A percentile compares a stretch with the other conserved stretches of the same genome.
phyloP scores from a whole-genome alignment of 1,140 invertebrate genomes.

The Drosophila setifemur region DNA sequence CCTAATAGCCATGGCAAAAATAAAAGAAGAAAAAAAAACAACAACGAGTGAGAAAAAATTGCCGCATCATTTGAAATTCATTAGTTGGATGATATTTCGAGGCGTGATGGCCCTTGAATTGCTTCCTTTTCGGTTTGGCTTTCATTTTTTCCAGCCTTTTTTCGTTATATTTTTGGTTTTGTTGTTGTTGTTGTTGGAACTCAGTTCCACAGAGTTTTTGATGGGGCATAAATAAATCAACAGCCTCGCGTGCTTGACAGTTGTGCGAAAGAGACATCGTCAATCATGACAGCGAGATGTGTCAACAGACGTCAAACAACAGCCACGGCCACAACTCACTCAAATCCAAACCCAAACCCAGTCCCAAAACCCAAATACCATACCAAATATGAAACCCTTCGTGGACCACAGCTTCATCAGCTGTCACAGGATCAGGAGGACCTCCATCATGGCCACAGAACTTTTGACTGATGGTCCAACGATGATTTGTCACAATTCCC shows the following conservation, averaged over 20 bases:
- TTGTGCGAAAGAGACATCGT: constrained; percentile 55
- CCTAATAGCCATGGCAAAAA: constrained; percentile 54
- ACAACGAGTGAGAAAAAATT: constrained; percentile 43
- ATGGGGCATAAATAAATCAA: constrained; percentile 73
- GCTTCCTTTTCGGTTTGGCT: constrained; percentile 47
- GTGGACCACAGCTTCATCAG: constrained; percentile 61
- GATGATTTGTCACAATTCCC: constrained; percentile 65
- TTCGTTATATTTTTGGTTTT: background rate
- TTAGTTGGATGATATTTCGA: constrained; percentile 41
- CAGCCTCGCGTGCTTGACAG: constrained; percentile 68
- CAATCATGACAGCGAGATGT: constrained; percentile 78
- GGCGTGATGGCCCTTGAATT: constrained; percentile 48
- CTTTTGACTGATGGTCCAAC: constrained; percentile 69
- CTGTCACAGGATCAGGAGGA: constrained; percentile 51
- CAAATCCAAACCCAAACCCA: background rate
- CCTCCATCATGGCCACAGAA: constrained; percentile 51
- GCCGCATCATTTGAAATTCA: constrained; percentile 78
- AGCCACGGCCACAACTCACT: constrained; percentile 46
- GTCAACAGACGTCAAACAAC: constrained; percentile 70
- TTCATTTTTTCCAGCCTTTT: constrained; percentile 8
- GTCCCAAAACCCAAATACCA: background rate
- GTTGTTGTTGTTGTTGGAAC: background rate
- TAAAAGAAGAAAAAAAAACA: constrained; percentile 5
- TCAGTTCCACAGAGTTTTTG: background rate
- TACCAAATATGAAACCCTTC: background rate